A percentile compares a stretch with the other conserved stretches of the same genome.
These are phyloP conservation scores for Laothoe populi DNA, from an alignment of 2,888 invertebrate species.

Conservation along the genomic window DNA sequence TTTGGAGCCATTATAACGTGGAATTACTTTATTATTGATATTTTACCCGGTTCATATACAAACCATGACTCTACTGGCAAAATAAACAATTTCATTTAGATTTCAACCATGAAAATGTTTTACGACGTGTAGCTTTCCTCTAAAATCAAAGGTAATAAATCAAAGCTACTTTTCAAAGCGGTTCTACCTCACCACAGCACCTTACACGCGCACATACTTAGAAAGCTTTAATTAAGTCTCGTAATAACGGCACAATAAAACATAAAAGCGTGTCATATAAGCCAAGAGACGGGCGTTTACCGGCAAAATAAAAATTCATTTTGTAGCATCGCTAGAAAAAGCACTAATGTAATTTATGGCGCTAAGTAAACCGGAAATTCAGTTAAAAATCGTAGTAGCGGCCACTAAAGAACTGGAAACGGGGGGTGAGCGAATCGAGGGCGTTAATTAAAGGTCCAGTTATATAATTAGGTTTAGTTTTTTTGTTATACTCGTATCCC, in stretches of 20 bases:
- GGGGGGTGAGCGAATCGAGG: background rate
- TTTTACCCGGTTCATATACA: no score
- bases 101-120: background rate
- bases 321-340: slow-evolving; percentile 12
- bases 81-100: no score
- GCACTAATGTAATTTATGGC: slow-evolving; percentile 3
- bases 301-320: slow-evolving; percentile 20
- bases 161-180: slow-evolving; percentile 8
- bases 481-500: slow-evolving; percentile 8
- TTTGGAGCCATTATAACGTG: no score
- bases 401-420: background rate
- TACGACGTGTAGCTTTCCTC: background rate
- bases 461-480: slow-evolving; percentile 14
- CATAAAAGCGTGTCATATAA: slow-evolving; percentile 22
- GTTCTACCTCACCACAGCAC: background rate
- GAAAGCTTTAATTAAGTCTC: slow-evolving; percentile 22
- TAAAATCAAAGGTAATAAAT: background rate
- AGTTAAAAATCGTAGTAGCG: slow-evolving; percentile 1
- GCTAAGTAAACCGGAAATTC: slow-evolving; percentile 8
- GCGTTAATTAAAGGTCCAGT: slow-evolving; percentile 7
- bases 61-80: no score
- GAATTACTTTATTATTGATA: no score
- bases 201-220: background rate
- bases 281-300: slow-evolving; percentile 14
- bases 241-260: slow-evolving; percentile 22